These are phyloP conservation scores for Hymenopus coronatus DNA, from an alignment of 2,888 invertebrate species.

Conservation along the genomic window DNA sequence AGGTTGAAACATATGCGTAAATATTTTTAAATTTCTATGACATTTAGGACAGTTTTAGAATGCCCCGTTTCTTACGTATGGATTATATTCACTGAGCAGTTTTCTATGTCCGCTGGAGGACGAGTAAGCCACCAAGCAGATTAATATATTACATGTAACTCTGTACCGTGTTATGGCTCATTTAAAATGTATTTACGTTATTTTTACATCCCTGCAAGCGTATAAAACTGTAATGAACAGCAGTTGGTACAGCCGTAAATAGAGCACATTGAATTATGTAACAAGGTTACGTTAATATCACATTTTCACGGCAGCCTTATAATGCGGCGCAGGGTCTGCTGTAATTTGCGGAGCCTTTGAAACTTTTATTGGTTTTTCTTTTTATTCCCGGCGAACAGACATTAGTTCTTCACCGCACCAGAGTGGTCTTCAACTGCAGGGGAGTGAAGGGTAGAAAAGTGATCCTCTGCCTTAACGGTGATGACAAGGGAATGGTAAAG, in stretches of 20 bases:
- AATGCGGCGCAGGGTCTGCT: not conserved
- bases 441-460: not conserved
- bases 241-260: not conserved
- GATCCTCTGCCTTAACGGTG: not conserved
- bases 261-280: not conserved
- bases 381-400: not conserved
- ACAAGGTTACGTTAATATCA: not conserved
- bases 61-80: too few species aligned
- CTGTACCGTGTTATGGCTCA: not conserved
- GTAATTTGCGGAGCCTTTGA: not conserved
- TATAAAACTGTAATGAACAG: not conserved
- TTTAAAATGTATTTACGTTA: not conserved
- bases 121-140: not conserved
- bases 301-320: not conserved
- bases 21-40: too few species aligned
- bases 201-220: not conserved
- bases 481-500: not conserved
- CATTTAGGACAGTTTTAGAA: too few species aligned
- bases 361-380: not conserved
- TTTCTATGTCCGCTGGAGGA: too few species aligned
- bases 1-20: too few species aligned
- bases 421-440: not conserved
- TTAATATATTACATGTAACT: not conserved
- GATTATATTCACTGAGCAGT: too few species aligned
- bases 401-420: not conserved